Evolutionary conservation across 2,888 invertebrate species (phyloP).

Genomic region (Brenthis ino): DNA sequence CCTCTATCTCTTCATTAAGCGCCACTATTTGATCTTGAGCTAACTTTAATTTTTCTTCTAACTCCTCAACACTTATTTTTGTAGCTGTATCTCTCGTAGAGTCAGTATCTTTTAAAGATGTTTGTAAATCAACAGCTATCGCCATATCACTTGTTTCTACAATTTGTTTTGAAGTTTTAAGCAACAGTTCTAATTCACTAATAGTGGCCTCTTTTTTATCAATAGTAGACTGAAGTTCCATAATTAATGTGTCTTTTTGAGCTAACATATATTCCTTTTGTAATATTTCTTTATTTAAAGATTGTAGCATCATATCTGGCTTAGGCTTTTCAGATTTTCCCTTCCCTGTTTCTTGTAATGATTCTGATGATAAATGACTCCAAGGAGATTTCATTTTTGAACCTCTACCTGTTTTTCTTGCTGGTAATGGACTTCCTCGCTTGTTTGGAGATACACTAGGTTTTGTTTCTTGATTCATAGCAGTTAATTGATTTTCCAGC

Average conservation of each 20-base stretch:
- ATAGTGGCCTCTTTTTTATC: slow-evolving; percentile 46
- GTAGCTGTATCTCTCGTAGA: slow-evolving; percentile 23
- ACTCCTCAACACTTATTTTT: slow-evolving; percentile 43
- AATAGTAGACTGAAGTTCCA: slow-evolving; percentile 53
- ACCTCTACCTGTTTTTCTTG: slow-evolving; percentile 69
- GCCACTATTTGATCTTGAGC: slow-evolving; percentile 73
- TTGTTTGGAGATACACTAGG: slow-evolving; percentile 56
- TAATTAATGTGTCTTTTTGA: slow-evolving; percentile 73
- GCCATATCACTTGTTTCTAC: slow-evolving; percentile 54
- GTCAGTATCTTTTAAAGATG: slow-evolving; percentile 22
- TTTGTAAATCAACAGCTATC: slow-evolving; percentile 50
- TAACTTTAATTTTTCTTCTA: slow-evolving; percentile 71
- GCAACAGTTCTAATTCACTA: slow-evolving; percentile 44
- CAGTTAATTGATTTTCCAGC: slow-evolving; percentile 76
- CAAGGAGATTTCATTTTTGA: slow-evolving; percentile 74
- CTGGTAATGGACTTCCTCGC: slow-evolving; percentile 68
- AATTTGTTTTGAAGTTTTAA: slow-evolving; percentile 37
- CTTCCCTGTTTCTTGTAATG: slow-evolving; percentile 67
- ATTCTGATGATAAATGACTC: slow-evolving; percentile 69
- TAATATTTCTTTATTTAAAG: slow-evolving; percentile 75
- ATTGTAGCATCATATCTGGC: slow-evolving; percentile 68
- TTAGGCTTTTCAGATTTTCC: slow-evolving; percentile 62
- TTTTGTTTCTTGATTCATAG: slow-evolving; percentile 58
- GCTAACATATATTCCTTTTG: slow-evolving; percentile 71
- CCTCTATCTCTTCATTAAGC: slow-evolving; percentile 87